Evolutionary conservation across 2,113 vertebrate genomes (phyloP).

Genomic region (Apistogramma diplotaenia): DNA sequence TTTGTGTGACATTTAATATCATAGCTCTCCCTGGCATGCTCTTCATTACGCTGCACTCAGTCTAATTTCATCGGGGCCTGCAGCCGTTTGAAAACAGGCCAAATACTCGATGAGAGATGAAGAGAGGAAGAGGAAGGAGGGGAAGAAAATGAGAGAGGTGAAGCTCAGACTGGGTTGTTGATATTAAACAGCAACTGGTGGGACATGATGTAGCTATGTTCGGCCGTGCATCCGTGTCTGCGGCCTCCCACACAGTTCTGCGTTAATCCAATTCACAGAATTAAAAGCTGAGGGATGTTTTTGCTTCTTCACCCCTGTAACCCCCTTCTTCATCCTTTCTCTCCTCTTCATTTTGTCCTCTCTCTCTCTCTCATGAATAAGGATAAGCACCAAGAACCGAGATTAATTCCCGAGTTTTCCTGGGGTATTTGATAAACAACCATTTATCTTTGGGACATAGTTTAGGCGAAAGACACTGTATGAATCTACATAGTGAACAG

Average conservation of each 20-base stretch:
- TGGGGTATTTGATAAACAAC: constrained; percentile 66
- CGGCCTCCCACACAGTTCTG: constrained; percentile 31
- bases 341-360: neutral
- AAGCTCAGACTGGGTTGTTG: constrained; percentile 48
- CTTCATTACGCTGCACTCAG: constrained; percentile 66
- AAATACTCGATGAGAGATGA: constrained; percentile 53
- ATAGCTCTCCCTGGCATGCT: constrained; percentile 55
- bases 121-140: constrained; percentile 18
- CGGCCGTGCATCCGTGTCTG: constrained; percentile 1
- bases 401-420: constrained; percentile 68
- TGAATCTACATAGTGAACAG: constrained; percentile 30
- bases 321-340: neutral
- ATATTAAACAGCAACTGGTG: constrained; percentile 57
- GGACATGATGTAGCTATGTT: constrained; percentile 38
- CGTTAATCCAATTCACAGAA: constrained; percentile 65
- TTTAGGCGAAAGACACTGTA: constrained; percentile 43
- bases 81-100: constrained; percentile 66
- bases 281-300: constrained; percentile 70
- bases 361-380: neutral
- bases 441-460: constrained; percentile 65
- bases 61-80: constrained; percentile 68
- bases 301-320: constrained; percentile 15
- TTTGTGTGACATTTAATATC: constrained; percentile 66
- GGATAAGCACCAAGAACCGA: constrained; percentile 42
- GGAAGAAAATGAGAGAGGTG: constrained; percentile 34